Percentiles rank a stretch among this genome's conserved stretches.
Evolutionary conservation across 2,113 vertebrate species (phyloP).

Genomic region (Alaudala cheleensis): DNA sequence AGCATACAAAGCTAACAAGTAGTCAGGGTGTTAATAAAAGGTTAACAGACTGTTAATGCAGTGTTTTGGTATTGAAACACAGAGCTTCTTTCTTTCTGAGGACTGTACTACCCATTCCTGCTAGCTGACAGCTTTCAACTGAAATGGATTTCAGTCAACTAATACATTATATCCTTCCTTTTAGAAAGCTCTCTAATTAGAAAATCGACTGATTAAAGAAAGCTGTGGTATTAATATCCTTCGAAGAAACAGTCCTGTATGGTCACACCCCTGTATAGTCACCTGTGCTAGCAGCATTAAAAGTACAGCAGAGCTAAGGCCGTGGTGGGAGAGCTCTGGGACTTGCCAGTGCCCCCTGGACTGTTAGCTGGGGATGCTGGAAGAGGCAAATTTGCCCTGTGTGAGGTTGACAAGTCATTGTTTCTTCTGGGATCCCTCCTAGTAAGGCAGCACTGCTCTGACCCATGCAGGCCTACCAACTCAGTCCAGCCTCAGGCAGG

Average conservation of each 20-base stretch:
- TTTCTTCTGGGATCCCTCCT: background rate
- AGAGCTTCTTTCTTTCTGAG: background rate
- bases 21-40: background rate
- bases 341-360: background rate
- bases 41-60: background rate
- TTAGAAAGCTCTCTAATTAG: background rate
- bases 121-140: background rate
- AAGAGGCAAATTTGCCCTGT: background rate
- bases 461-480: background rate
- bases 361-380: background rate
- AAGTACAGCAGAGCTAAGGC: background rate
- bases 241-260: background rate
- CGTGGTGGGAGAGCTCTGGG: background rate
- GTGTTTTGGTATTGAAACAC: background rate
- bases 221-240: background rate
- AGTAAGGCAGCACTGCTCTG: background rate
- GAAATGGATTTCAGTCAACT: background rate
- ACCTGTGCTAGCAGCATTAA: background rate
- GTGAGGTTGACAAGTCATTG: background rate
- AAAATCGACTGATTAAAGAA: background rate
- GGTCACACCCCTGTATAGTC: background rate
- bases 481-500: fast-evolving
- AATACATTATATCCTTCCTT: background rate
- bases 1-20: background rate
- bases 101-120: background rate